Evolutionary conservation across 1,140 invertebrate species (phyloP), one percentile per base, ranked within the genome.

Genomic region (Danaus plexippus): DNA sequence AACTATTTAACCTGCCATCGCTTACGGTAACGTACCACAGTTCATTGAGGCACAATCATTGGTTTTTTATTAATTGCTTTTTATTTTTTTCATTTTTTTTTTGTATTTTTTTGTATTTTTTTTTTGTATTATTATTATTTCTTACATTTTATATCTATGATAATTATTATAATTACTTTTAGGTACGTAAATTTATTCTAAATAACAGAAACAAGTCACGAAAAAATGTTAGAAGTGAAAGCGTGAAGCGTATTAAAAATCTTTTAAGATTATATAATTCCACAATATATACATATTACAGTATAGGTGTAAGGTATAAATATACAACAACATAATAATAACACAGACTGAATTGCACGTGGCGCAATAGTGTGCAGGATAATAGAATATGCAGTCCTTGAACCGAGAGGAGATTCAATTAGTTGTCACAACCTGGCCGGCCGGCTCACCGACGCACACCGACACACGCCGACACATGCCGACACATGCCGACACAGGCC

Each of bases 41-140:
- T 85, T 87, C 75, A 87, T 87, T 87, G 84, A 87, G 84, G 84
- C 84, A 87, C 84, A 85, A 87, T 87, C 81, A 87, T 87, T 87
- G 84, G 84, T 87, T 85, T 80, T 70, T 85, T 85, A 64, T 85
- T 80, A 75, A 79, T 85, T 83, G 76, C 80, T 85, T 85, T 82
- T 77, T 62, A 59, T 71, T 80, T 75, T 73, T 75, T 73, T 69
- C 53, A 42, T 49, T 59, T 59, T 66, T 69, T 74, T 71, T 77
- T 71, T 60, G 61, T 57, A 64, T 69, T 71, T 69, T 75, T 77
- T 71, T 69, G 67, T 66, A 55, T 65, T 55, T 65, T 67, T 66
- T 70, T 64, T 71, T n/a, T n/a, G n/a, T 69, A 73, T 67, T 67
- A 75, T 69, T 71, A 61, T 67, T 70, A 69, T 73, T 69, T 69